Conservation (phyloP, 2,888 invertebrate species). For the Lasioglossum oenotherae region DNA sequence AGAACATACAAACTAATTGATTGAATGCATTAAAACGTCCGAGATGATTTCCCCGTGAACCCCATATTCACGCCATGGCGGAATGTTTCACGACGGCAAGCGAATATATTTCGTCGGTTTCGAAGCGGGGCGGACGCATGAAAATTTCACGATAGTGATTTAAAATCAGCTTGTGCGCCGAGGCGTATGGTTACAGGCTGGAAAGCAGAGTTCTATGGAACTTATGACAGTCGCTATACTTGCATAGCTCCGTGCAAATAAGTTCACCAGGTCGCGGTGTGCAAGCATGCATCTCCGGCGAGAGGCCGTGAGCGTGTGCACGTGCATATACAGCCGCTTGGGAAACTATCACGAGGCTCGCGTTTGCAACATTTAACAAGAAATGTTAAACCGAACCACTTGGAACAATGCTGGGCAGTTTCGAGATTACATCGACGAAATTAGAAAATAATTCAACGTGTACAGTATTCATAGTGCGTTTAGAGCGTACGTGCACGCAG, state of each 20-base stretch:
- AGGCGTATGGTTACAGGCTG: background rate
- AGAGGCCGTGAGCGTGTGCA: background rate
- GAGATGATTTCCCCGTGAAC: too few relatives aligned
- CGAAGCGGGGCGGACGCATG: background rate
- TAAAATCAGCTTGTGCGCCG: background rate
- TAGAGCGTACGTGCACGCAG: background rate
- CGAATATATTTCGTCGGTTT: background rate
- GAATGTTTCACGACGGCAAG: background rate
- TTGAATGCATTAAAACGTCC: too few relatives aligned
- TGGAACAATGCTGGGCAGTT: background rate
- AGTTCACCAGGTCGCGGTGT: constrained; percentile 17
- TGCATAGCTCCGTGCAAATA: constrained; percentile 15
- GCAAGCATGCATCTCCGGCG: background rate
- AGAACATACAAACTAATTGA: too few relatives aligned
- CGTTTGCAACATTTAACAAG: constrained; percentile 4
- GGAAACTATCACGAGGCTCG: background rate
- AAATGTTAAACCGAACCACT: background rate
- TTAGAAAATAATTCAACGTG: background rate
- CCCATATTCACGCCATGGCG: background rate
- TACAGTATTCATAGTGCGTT: background rate
- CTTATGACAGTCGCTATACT: constrained; percentile 28
- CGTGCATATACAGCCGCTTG: background rate
- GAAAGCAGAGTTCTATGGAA: background rate
- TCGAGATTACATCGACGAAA: background rate
- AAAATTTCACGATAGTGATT: background rate